These are phyloP conservation scores for Lapara coniferarum DNA, from an alignment of 2,888 invertebrate genomes.

Conservation along the genomic window DNA sequence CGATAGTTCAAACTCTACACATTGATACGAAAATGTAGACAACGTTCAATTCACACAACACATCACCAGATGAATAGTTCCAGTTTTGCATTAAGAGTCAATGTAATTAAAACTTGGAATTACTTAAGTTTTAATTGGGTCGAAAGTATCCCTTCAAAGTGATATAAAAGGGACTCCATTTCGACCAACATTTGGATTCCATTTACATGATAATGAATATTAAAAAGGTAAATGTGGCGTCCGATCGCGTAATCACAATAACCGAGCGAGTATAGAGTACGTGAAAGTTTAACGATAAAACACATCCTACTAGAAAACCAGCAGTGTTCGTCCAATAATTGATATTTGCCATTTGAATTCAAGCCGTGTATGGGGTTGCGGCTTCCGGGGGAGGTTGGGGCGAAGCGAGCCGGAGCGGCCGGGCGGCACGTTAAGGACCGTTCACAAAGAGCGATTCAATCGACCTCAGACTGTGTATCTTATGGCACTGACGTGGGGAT, in stretches of 20 bases:
- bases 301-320: neutral
- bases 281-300: slow-evolving; percentile 6
- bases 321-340: slow-evolving; percentile 51
- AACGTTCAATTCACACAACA: slow-evolving; percentile 12
- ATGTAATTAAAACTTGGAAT: slow-evolving; percentile 59
- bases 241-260: slow-evolving; percentile 4
- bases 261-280: neutral
- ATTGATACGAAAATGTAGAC: slow-evolving; percentile 11
- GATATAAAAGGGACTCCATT: slow-evolving; percentile 27
- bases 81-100: slow-evolving; percentile 51
- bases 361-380: slow-evolving; percentile 53
- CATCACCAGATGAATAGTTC: slow-evolving; percentile 45
- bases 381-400: slow-evolving; percentile 35
- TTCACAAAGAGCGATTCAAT: slow-evolving; percentile 59
- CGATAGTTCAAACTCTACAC: neutral
- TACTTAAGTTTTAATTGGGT: slow-evolving; percentile 59
- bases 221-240: slow-evolving; percentile 21
- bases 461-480: slow-evolving; percentile 60
- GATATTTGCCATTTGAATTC: slow-evolving; percentile 73
- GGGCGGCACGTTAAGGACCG: slow-evolving; percentile 49
- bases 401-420: slow-evolving; percentile 34
- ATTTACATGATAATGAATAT: slow-evolving; percentile 29
- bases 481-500: slow-evolving; percentile 56
- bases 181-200: slow-evolving; percentile 27
- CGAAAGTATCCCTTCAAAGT: slow-evolving; percentile 32